Conservation (phyloP, 2,888 invertebrate genomes). For the Bugulina stolonifera region DNA sequence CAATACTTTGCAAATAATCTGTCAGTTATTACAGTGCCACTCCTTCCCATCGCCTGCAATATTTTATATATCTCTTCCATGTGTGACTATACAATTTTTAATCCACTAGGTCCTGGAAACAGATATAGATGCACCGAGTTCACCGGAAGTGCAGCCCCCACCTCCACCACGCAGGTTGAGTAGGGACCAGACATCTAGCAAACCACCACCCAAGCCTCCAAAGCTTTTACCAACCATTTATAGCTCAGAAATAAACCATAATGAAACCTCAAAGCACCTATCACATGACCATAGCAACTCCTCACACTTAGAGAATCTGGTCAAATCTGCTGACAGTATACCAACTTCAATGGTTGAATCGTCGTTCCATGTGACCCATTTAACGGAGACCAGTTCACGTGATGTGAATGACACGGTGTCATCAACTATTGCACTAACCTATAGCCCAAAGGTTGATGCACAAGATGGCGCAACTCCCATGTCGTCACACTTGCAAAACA, state of each 20-base stretch:
- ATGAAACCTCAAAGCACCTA: neutral
- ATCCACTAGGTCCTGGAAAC: constrained; percentile 24
- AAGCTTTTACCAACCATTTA: neutral
- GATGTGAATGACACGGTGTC: neutral
- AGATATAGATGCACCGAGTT: constrained; percentile 11
- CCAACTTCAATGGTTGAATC: neutral
- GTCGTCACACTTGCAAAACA: neutral
- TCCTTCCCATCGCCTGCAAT: neutral
- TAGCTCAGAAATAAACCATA: constrained; percentile 1
- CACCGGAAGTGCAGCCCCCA: neutral
- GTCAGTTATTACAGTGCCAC: too few relatives aligned
- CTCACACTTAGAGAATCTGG: neutral
- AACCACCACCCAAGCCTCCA: constrained; percentile 17
- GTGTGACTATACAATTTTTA: too few relatives aligned
- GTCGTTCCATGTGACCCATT: neutral
- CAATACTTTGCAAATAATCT: too few relatives aligned
- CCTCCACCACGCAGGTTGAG: neutral
- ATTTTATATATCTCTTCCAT: too few relatives aligned
- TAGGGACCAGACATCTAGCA: neutral
- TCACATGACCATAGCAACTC: too few relatives aligned
- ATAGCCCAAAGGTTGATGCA: neutral
- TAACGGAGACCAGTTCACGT: neutral
- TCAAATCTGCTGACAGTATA: neutral
- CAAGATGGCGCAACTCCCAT: neutral
- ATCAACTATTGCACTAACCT: neutral